Percentiles rank a stretch among this genome's conserved stretches.
Evolutionary conservation across 2,888 invertebrate species (phyloP).

Genomic region (Mythimna albipuncta): DNA sequence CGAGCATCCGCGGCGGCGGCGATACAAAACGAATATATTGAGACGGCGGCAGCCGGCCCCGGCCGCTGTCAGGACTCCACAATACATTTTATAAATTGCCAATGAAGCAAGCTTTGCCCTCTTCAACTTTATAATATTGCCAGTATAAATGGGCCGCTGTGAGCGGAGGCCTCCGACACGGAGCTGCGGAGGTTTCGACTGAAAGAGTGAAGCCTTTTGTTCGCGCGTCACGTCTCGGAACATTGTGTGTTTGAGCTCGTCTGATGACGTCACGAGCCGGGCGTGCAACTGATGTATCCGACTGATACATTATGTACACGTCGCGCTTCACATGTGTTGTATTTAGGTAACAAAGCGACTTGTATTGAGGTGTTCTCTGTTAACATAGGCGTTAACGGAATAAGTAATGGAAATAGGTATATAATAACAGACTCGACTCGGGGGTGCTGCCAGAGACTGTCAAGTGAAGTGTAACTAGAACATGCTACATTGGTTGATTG

Average conservation of each 20-base stretch:
- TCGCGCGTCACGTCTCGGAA: conserved; percentile 6
- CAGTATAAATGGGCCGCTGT: conserved; percentile 43
- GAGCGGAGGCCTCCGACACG: conserved; percentile 12
- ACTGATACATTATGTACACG: background rate
- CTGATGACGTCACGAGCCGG: background rate
- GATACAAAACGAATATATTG: conserved; percentile 14
- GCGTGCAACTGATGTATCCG: background rate
- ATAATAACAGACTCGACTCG: background rate
- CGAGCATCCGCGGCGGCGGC: background rate
- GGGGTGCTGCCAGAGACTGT: background rate
- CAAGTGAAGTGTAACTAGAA: background rate
- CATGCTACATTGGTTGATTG: background rate
- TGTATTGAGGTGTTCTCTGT: background rate
- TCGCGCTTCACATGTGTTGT: background rate
- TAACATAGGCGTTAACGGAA: background rate
- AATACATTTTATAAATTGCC: conserved; percentile 70
- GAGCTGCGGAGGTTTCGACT: conserved; percentile 8
- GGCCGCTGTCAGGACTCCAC: conserved; percentile 62
- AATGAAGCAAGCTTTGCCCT: conserved; percentile 48
- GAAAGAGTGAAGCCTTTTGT: conserved; percentile 16
- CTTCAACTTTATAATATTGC: conserved; percentile 58
- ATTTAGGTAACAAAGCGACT: background rate
- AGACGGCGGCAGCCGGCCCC: conserved; percentile 19
- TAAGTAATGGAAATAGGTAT: background rate
- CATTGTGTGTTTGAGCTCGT: conserved; percentile 2